phyloP scores from a whole-genome alignment of 1,140 invertebrate genomes.

The Drosophila nikananu region DNA sequence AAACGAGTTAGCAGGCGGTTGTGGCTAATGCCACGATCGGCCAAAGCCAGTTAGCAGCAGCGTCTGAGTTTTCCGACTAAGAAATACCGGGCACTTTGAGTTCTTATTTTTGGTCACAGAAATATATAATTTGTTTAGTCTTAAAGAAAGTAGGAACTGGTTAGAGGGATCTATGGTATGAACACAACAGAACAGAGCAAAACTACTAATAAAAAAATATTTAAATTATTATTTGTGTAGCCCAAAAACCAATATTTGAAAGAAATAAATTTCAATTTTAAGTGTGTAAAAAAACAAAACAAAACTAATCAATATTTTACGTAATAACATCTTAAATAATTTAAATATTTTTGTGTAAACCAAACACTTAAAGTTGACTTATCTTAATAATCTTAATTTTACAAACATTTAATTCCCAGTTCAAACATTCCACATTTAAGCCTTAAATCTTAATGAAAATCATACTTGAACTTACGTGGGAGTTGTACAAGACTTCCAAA shows the following conservation, averaged over 20 bases:
- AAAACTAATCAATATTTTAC: neutral
- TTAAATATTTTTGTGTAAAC: neutral
- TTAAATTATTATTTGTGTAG: neutral
- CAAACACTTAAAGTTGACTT: neutral
- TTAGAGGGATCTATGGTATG: neutral
- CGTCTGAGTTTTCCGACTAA: conserved; percentile 5
- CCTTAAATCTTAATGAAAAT: conserved; percentile 20
- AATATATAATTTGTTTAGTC: too few relatives aligned
- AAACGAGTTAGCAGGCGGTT: conserved; percentile 69
- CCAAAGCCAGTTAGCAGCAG: conserved; percentile 24
- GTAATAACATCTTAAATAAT: neutral
- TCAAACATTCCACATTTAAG: neutral
- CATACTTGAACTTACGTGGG: neutral
- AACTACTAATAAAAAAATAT: neutral
- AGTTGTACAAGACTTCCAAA: neutral
- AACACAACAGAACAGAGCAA: too few relatives aligned
- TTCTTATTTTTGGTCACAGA: neutral
- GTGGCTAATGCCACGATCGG: conserved; percentile 32
- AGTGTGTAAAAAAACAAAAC: neutral
- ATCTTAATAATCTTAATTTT: neutral
- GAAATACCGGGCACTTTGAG: conserved; percentile 7
- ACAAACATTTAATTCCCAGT: neutral
- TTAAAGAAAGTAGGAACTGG: too few relatives aligned
- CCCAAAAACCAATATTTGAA: too few relatives aligned
- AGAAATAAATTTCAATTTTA: neutral